Evolutionary conservation across 2,113 vertebrate genomes (phyloP), one percentile per base, ranked within the genome.

Genomic region (Tetraodon nigroviridis): DNA sequence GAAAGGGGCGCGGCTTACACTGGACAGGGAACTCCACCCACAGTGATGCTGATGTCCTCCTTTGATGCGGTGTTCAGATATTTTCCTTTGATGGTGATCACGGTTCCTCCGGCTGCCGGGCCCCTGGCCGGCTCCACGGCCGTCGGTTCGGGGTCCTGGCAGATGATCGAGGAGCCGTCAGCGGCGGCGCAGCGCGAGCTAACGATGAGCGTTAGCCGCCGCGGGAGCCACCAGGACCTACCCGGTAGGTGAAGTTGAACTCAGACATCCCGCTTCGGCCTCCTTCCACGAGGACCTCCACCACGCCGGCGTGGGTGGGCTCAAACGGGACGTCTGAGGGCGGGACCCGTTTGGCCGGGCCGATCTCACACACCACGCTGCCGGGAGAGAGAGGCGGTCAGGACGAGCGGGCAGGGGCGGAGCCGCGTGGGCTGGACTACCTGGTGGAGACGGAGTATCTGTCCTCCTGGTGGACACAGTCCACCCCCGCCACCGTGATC

Each of bases 361-460:
- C 86, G 13, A 91, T 89, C 76, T 89, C 84, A 65, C 91, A 92
- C 67, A 92, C 89, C 58, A 92, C 79, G 4, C 91, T 92, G 78
- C 8, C 12, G 64, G 20, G 61, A 66, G 20, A 44, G n/a, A 42
- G 50, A 46, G 63, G 4, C 21, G 7, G 14, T 8, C 8, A 40
- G 3, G 2, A 6, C 42, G 1, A 2, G 15, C 42, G 2, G 42
- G 7, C 32, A 1, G 10, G 10, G 8, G 12, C 3, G 8, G 7
- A 37, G 2, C 10, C 32, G 12, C 32, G 8, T 2, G 8, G 44
- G 22, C n/a, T 50, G 2, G 32, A 1, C 80, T 83, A 97, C 96
- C 93, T 93, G 65, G 93, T 96, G 5, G 95, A 98, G 74, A 97
- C 94, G 0, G 94, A 95, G 84, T 98, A 98, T 65, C 71, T 79